Evolutionary conservation across 2,797 vertebrate genomes (phyloP).

Genomic region (Melanotaenia maccullochi): DNA sequence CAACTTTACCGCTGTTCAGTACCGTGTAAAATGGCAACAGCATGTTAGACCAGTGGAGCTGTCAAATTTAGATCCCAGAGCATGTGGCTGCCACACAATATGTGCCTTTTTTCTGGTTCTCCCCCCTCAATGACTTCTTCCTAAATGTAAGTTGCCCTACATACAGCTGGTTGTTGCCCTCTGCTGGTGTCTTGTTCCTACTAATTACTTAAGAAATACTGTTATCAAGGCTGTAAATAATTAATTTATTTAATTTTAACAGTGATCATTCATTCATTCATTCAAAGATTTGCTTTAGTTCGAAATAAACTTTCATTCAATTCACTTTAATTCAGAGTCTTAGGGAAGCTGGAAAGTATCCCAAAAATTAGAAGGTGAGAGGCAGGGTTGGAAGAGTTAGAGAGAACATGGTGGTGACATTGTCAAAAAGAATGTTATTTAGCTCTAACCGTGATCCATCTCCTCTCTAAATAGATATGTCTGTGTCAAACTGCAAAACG

Average conservation of each 20-base stretch:
- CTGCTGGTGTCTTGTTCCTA: slow-evolving; percentile 53
- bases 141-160: slow-evolving; percentile 38
- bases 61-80: slow-evolving; percentile 50
- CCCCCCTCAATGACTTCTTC: slow-evolving; percentile 30
- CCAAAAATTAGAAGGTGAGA: too few species aligned
- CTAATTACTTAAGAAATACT: slow-evolving; percentile 40
- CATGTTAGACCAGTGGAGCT: slow-evolving; percentile 44
- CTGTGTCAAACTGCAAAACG: too few species aligned
- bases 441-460: too few species aligned
- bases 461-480: too few species aligned
- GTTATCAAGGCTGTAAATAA: slow-evolving; percentile 22
- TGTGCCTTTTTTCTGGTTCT: slow-evolving; percentile 7
- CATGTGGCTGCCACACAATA: slow-evolving; percentile 30
- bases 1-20: slow-evolving; percentile 37
- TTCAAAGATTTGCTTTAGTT: too few species aligned
- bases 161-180: slow-evolving; percentile 54
- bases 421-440: too few species aligned
- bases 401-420: too few species aligned
- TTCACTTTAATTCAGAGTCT: too few species aligned
- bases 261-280: slow-evolving; percentile 2
- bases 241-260: slow-evolving; percentile 3
- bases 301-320: too few species aligned
- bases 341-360: too few species aligned
- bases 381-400: too few species aligned
- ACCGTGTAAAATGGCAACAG: slow-evolving; percentile 49